A percentile compares a stretch with the other conserved stretches of the same genome.
Evolutionary conservation across 1,140 invertebrate genomes (phyloP).

Genomic region (Drosophila repletoides): DNA sequence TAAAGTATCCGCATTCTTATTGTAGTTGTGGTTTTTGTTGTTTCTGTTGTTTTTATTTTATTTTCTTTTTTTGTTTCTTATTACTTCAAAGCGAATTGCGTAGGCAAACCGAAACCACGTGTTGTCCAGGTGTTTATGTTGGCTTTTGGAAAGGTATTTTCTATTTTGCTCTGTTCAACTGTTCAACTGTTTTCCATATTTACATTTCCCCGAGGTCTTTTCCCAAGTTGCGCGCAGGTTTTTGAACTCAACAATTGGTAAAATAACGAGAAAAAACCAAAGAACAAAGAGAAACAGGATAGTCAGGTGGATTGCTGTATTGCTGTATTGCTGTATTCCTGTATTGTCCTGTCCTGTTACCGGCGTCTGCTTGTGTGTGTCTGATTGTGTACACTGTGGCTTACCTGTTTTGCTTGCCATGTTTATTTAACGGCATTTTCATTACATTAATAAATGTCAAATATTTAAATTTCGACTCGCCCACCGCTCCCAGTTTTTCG

Average conservation of each 20-base stretch:
- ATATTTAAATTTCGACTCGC: constrained; percentile 74
- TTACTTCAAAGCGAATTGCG: constrained; percentile 66
- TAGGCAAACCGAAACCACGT: constrained; percentile 60
- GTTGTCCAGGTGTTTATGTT: constrained; percentile 75
- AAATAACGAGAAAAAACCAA: constrained; percentile 7
- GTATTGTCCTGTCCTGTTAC: constrained; percentile 31
- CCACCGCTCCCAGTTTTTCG: too few relatives aligned
- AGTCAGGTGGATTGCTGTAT: constrained; percentile 23
- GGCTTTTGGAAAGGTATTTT: constrained; percentile 33
- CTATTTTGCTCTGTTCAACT: constrained; percentile 7
- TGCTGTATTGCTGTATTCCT: constrained; percentile 21
- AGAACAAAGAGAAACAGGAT: not conserved
- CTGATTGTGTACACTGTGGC: constrained; percentile 25
- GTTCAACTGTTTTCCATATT: not conserved
- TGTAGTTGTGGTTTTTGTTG: not conserved
- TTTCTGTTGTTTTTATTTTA: constrained; percentile 8
- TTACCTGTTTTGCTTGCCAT: constrained; percentile 67
- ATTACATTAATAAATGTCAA: constrained; percentile 78
- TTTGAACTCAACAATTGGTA: constrained; percentile 11
- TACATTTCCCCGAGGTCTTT: constrained; percentile 39
- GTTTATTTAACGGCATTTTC: constrained; percentile 75
- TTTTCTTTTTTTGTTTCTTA: constrained; percentile 1
- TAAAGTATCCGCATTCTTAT: constrained; percentile 18
- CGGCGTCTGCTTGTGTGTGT: not conserved
- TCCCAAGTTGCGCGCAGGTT: constrained; percentile 24